Conservation (phyloP, 2,797 vertebrate species). For the Zenarchopterus dispar region DNA sequence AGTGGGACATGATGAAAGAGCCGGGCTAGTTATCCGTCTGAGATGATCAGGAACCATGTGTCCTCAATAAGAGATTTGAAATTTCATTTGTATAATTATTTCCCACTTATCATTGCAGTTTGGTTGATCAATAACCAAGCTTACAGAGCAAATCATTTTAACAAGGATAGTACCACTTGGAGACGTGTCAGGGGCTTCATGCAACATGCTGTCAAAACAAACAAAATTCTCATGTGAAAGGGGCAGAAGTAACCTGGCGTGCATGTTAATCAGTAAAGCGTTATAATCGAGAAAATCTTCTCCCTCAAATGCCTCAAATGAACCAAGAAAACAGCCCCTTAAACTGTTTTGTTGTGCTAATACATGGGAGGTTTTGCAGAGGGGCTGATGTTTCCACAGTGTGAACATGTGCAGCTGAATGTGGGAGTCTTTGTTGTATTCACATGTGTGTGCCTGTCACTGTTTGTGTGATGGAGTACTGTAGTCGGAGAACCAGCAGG, state of each 20-base stretch:
- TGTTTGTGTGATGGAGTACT: constrained; percentile 26
- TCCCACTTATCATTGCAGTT: too few relatives aligned
- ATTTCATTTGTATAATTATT: too few relatives aligned
- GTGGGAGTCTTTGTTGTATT: constrained; percentile 8
- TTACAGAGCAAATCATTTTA: too few relatives aligned
- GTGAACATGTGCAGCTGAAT: constrained; percentile 17
- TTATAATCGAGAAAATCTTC: constrained; percentile 40
- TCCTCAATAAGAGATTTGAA: too few relatives aligned
- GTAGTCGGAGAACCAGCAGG: constrained; percentile 50
- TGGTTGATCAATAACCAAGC: too few relatives aligned
- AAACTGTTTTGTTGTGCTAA: constrained; percentile 40
- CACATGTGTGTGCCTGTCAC: background rate
- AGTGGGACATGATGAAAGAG: constrained; percentile 2
- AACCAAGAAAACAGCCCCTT: constrained; percentile 25
- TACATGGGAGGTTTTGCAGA: constrained; percentile 28
- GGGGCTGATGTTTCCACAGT: constrained; percentile 23
- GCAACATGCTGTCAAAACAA: background rate
- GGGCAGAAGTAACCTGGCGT: constrained; percentile 35
- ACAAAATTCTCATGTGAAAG: too few relatives aligned
- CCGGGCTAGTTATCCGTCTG: constrained; percentile 26
- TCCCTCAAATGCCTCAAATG: constrained; percentile 16
- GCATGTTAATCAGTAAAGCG: constrained; percentile 26
- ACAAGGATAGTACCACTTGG: too few relatives aligned
- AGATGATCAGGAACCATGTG: constrained; percentile 2
- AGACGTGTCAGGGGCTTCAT: background rate